Percentiles rank a stretch among this genome's conserved stretches.
Evolutionary conservation across 2,888 invertebrate genomes (phyloP).

Genomic region (Leistus spinibarbis): DNA sequence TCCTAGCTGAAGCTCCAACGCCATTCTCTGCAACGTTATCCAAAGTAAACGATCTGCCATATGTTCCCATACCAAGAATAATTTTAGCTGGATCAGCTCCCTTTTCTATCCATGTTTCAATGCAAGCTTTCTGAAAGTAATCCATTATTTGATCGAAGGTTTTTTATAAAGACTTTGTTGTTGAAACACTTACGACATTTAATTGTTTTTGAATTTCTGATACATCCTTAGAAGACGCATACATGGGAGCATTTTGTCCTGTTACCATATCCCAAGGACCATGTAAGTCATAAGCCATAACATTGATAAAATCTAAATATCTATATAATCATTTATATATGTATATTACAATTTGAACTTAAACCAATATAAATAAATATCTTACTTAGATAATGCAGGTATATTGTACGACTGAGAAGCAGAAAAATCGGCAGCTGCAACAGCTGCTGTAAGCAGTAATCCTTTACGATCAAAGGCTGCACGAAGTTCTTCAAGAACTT

Average conservation of each 20-base stretch:
- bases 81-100: slow-evolving; percentile 69
- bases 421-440: slow-evolving; percentile 59
- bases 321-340: too few relatives aligned
- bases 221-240: slow-evolving; percentile 20
- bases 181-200: slow-evolving; percentile 26
- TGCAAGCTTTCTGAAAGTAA: slow-evolving; percentile 55
- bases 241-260: slow-evolving; percentile 53
- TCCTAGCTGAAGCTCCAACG: slow-evolving; percentile 64
- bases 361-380: not conserved
- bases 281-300: slow-evolving; percentile 78
- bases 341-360: not conserved
- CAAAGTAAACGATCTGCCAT: slow-evolving; percentile 72
- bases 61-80: slow-evolving; percentile 72
- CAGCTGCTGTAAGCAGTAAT: slow-evolving; percentile 63
- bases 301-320: slow-evolving; percentile 67
- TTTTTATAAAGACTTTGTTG: not conserved
- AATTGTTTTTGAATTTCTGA: slow-evolving; percentile 20
- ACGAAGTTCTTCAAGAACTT: slow-evolving; percentile 61
- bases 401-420: slow-evolving; percentile 65
- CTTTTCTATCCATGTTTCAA: slow-evolving; percentile 61
- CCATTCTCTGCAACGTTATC: slow-evolving; percentile 54
- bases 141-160: not conserved
- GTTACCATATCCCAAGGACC: slow-evolving; percentile 68
- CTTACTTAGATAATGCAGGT: slow-evolving; percentile 59
- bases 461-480: slow-evolving; percentile 60